Percentiles rank a stretch among this genome's conserved stretches.
Conservation (phyloP, 1,140 invertebrate species). For the Brachionus koreanus region DNA sequence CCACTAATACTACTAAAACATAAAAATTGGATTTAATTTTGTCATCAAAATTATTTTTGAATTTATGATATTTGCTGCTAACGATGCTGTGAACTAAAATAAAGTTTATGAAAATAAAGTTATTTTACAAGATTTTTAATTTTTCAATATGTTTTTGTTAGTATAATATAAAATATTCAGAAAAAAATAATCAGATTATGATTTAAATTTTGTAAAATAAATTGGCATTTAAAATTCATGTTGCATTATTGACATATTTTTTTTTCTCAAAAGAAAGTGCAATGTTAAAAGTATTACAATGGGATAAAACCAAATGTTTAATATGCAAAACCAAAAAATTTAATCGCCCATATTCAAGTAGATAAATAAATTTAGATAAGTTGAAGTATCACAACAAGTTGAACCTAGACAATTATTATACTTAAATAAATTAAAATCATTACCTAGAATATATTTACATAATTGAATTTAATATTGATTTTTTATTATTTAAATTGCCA, state of each 20-base stretch:
- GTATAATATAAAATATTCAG: too few species aligned
- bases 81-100: too few species aligned
- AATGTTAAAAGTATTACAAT: background rate
- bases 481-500: background rate
- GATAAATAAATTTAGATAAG: background rate
- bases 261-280: background rate
- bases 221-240: background rate
- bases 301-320: background rate
- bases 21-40: too few species aligned
- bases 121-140: too few species aligned
- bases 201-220: background rate
- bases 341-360: background rate
- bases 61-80: too few species aligned
- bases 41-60: too few species aligned
- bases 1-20: too few species aligned
- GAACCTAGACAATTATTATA: too few species aligned
- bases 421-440: background rate
- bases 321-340: too few species aligned
- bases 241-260: background rate
- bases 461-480: background rate
- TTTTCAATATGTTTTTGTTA: too few species aligned
- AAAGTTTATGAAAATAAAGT: too few species aligned
- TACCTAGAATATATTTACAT: background rate
- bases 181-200: too few species aligned
- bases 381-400: background rate